Evolutionary conservation across 2,888 invertebrate species (phyloP).

Genomic region (Epistrophella euchroma): DNA sequence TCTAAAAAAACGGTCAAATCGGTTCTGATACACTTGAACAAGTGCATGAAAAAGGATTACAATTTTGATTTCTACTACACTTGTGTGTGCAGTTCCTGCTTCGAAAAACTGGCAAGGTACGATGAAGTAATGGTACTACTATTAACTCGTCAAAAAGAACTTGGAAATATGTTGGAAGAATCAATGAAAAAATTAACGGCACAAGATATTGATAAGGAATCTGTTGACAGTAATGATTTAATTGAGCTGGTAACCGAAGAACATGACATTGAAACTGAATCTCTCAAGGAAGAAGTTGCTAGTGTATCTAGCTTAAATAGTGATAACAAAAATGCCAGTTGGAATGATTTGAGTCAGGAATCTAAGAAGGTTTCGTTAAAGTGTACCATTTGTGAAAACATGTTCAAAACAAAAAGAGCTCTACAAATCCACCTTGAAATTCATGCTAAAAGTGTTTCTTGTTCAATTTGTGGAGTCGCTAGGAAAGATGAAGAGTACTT

Average conservation of each 20-base stretch:
- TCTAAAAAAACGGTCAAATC: slow-evolving; percentile 80
- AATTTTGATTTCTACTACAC: slow-evolving; percentile 77
- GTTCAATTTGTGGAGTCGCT: slow-evolving; percentile 80
- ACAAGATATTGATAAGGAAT: slow-evolving; percentile 21
- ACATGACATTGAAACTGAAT: neutral
- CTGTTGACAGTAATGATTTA: slow-evolving; percentile 53
- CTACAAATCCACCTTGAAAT: slow-evolving; percentile 32
- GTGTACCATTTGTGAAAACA: slow-evolving; percentile 41
- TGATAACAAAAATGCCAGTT: slow-evolving; percentile 32
- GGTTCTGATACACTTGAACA: slow-evolving; percentile 80
- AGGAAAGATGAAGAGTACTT: slow-evolving; percentile 81
- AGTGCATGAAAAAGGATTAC: slow-evolving; percentile 80
- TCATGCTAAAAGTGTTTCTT: slow-evolving; percentile 53
- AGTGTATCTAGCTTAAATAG: slow-evolving; percentile 29
- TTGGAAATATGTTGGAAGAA: slow-evolving; percentile 79
- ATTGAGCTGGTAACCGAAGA: neutral
- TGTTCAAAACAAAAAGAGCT: slow-evolving; percentile 23
- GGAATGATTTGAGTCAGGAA: neutral
- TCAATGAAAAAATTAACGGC: slow-evolving; percentile 77
- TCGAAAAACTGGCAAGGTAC: slow-evolving; percentile 79
- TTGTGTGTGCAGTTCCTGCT: slow-evolving; percentile 79
- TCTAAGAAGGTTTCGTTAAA: neutral
- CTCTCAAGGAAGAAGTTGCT: slow-evolving; percentile 21
- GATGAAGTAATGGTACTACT: slow-evolving; percentile 81
- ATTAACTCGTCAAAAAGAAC: slow-evolving; percentile 79